Conservation (phyloP, 2,888 invertebrate genomes). For the Tachina grossa region DNA sequence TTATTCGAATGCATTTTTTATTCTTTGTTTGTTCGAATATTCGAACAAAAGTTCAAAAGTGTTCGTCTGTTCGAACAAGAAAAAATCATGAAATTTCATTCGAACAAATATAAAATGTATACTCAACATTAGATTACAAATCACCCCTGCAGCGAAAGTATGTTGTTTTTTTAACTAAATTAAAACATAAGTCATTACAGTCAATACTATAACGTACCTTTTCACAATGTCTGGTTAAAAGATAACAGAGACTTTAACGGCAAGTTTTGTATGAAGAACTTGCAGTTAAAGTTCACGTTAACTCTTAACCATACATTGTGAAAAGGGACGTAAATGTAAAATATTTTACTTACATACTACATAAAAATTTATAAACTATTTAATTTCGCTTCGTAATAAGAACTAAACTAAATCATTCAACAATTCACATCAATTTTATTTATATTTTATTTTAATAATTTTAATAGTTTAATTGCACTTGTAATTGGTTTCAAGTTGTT, state of each 20-base stretch:
- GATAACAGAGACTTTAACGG: no score
- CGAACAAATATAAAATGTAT: no score
- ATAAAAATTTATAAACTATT: slow-evolving; percentile 11
- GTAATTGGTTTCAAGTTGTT: slow-evolving; percentile 46
- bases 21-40: no score
- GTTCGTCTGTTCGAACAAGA: no score
- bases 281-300: no score
- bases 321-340: no score
- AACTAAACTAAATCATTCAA: slow-evolving; percentile 29
- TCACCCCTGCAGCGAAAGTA: neutral
- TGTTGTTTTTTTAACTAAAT: neutral
- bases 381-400: neutral
- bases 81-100: no score
- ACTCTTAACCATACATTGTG: no score
- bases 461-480: slow-evolving; percentile 48
- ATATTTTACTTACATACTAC: neutral
- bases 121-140: neutral
- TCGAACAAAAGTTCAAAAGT: no score
- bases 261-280: no score
- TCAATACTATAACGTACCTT: neutral
- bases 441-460: slow-evolving; percentile 37
- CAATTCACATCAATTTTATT: slow-evolving; percentile 10
- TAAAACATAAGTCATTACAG: slow-evolving; percentile 10
- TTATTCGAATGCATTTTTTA: no score
- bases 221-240: no score